A percentile compares a stretch with the other conserved stretches of the same genome.
phyloP scores from a whole-genome alignment of 2,113 vertebrate species.

The Ondatra zibethicus region DNA sequence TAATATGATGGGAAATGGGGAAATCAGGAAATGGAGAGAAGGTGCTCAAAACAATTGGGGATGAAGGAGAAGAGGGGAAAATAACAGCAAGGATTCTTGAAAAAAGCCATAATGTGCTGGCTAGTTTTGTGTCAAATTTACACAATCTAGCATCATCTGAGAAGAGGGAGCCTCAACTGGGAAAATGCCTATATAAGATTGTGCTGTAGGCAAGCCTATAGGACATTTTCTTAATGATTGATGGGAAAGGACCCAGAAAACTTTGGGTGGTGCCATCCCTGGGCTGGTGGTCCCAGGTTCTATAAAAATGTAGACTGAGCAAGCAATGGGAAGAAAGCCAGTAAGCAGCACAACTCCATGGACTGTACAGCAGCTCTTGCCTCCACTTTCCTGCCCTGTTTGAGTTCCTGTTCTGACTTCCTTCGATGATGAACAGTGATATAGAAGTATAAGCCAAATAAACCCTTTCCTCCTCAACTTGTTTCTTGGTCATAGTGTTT shows the following conservation, averaged over 20 bases:
- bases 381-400: neutral
- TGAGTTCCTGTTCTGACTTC: neutral
- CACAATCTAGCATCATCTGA: neutral
- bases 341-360: neutral
- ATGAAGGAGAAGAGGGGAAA: neutral
- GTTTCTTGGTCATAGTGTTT: neutral
- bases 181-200: neutral
- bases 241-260: neutral
- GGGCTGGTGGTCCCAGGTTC: neutral
- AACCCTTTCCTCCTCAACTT: neutral
- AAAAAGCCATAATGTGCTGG: neutral
- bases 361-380: neutral
- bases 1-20: neutral
- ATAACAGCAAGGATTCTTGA: neutral
- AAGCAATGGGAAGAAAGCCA: neutral
- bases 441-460: neutral
- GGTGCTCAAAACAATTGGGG: neutral
- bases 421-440: neutral
- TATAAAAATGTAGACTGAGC: neutral
- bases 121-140: neutral
- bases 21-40: neutral
- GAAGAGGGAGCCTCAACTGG: neutral
- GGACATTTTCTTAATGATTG: neutral
- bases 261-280: neutral
- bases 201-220: neutral